A percentile compares a stretch with the other conserved stretches of the same genome.
Conservation (phyloP, 2,888 invertebrate genomes). For the Yponomeuta sedellus region DNA sequence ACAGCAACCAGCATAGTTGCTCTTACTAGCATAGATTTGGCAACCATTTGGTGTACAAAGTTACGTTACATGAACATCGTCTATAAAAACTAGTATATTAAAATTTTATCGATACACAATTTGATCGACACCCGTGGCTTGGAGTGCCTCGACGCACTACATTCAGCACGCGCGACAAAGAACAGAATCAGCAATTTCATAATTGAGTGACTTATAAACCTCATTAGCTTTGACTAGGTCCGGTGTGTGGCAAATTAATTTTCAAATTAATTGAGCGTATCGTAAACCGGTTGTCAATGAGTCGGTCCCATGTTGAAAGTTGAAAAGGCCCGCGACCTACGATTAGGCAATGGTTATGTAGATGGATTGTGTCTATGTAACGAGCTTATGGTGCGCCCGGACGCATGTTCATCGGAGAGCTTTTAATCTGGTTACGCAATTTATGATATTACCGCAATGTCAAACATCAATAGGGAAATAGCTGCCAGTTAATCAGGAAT, state of each 20-base stretch:
- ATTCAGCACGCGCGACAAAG: neutral
- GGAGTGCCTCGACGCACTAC: neutral
- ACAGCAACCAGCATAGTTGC: neutral
- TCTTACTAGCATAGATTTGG: neutral
- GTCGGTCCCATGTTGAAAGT: constrained; percentile 59
- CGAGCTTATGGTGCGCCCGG: neutral
- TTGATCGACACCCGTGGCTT: neutral
- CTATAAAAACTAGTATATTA: too few relatives aligned
- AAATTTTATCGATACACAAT: too few relatives aligned
- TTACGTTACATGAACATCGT: too few relatives aligned
- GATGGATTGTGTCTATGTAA: constrained; percentile 33
- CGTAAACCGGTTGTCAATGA: constrained; percentile 57
- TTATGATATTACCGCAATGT: neutral
- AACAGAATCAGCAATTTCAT: constrained; percentile 33
- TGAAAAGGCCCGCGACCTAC: constrained; percentile 40
- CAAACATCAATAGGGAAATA: neutral
- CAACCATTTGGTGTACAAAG: neutral
- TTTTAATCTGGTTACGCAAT: neutral
- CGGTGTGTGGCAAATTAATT: constrained; percentile 52
- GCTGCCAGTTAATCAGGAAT: neutral
- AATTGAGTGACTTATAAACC: constrained; percentile 49
- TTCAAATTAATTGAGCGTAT: constrained; percentile 63
- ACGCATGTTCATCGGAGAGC: neutral
- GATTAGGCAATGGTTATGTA: constrained; percentile 61
- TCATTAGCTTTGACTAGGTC: constrained; percentile 41